phyloP scores from a whole-genome alignment of 1,140 invertebrate species.

The Drosophila tristis region DNA sequence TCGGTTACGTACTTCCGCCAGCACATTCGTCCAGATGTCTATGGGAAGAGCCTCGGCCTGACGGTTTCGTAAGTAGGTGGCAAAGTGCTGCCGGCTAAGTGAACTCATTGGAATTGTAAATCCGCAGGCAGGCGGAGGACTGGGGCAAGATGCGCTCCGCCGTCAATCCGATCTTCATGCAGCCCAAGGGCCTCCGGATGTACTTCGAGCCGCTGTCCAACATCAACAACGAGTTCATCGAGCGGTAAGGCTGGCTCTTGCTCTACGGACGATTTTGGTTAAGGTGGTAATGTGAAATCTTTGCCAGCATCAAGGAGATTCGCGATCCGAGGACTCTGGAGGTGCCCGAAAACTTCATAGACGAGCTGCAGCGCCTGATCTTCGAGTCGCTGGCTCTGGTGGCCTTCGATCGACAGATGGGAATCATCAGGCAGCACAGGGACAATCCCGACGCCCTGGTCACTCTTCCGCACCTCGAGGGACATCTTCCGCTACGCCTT shows the following conservation, averaged over 20 bases:
- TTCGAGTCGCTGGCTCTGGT: constrained; percentile 89
- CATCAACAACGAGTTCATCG: constrained; percentile 72
- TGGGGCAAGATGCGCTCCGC: constrained; percentile 32
- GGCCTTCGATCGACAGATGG: constrained; percentile 88
- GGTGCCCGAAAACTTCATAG: constrained; percentile 86
- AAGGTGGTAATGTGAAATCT: constrained; percentile 42
- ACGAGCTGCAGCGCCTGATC: constrained; percentile 88
- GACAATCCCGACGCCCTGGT: constrained; percentile 21
- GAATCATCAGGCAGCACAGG: constrained; percentile 58
- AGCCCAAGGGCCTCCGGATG: constrained; percentile 53
- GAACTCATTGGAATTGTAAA: fast-evolving
- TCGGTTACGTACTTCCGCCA: constrained; percentile 58
- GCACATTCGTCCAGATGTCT: constrained; percentile 12
- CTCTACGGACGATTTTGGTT: neutral
- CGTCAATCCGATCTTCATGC: constrained; percentile 73
- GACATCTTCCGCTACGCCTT: neutral
- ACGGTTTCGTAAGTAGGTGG: neutral
- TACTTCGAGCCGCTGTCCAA: constrained; percentile 63
- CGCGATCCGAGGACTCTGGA: constrained; percentile 85
- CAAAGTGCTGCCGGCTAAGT: too few species aligned
- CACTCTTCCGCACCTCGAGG: constrained; percentile 6
- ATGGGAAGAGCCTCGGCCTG: constrained; percentile 9
- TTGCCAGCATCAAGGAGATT: constrained; percentile 73
- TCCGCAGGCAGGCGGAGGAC: neutral
- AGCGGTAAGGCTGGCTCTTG: constrained; percentile 47